These are phyloP conservation scores for Byasa hedistus DNA, from an alignment of 2,888 invertebrate genomes.

Conservation along the genomic window DNA sequence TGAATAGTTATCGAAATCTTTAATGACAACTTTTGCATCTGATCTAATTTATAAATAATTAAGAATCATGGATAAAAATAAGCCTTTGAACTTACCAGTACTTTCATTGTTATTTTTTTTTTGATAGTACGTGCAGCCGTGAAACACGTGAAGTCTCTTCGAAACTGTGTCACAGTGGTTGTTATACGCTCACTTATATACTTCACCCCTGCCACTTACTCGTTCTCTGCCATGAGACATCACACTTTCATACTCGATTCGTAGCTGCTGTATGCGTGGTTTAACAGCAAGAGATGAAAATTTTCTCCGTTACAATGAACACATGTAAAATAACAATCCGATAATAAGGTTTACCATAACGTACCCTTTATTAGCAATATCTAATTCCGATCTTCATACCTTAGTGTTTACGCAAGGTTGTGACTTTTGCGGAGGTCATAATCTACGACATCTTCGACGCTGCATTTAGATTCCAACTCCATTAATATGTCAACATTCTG, in stretches of 20 bases:
- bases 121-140: conserved; percentile 56
- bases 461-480: conserved; percentile 24
- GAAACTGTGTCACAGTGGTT: conserved; percentile 77
- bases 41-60: conserved; percentile 24
- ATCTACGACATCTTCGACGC: conserved; percentile 18
- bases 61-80: conserved; percentile 33
- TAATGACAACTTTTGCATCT: conserved; percentile 2
- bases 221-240: conserved; percentile 61
- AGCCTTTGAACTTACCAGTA: conserved; percentile 69
- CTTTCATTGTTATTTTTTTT: conserved; percentile 66
- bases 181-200: conserved; percentile 74
- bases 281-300: conserved; percentile 39
- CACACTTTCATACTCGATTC: conserved; percentile 71
- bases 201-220: conserved; percentile 76
- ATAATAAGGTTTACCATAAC: conserved; percentile 10
- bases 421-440: conserved; percentile 28
- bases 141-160: conserved; percentile 65
- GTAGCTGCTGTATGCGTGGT: conserved; percentile 59
- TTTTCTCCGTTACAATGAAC: conserved; percentile 39
- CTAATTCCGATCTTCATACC: conserved; percentile 16
- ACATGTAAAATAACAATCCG: conserved; percentile 18
- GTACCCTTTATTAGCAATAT: conserved; percentile 21
- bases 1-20: conserved; percentile 2
- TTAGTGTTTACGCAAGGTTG: conserved; percentile 22
- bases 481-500: conserved; percentile 28